Base-by-base conservation (phyloP, 2,888 invertebrate genomes). In the Drosophila pegasa region DNA sequence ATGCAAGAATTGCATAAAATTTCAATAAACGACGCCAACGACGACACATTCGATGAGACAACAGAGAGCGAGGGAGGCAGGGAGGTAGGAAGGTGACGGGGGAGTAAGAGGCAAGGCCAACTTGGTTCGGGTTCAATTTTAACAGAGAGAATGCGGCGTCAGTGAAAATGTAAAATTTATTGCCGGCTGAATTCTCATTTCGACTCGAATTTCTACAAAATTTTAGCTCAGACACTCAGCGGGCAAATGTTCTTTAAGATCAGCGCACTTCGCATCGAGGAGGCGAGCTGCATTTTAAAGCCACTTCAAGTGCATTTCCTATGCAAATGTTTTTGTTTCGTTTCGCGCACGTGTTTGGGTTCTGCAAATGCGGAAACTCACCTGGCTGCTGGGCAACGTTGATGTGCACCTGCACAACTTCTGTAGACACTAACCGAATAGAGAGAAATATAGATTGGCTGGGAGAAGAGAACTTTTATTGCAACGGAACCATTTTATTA, bases 1-100 rank as follows among this genome's bases (percentile, higher is more conserved):
- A 70, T 75, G 82, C 82, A 66, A 78, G 75, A 85, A 75, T 69
- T 75, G 80, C 80, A 80, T 70, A 80, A 80, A 80, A 81, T 85
- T 80, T 71, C 85, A 80, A 85, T 80, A 85, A 78, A 78, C 55
- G n/a, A n/a, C 47, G 33, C 45, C 50, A 55, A 31, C 47, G 57
- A 63, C 54, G 55, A 66, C 66, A 56, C 33, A 58, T 40, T 47
- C 37, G 47, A 52, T 29, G 57, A 47, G 29, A 45, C 40, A 48
- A 25, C 29, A 22, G 45, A 16, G 22, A 12, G n/a, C 0, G 0
- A 0, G 3, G 1, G 20, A 0, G n/a, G 9, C n/a, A 3, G 2
- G 10, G 16, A 14, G 22, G 5, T 6, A 4, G 16, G 5, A 14
- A 2, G 2, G 14, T 6, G 22, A 3, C 8, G 9, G 37, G 9